Percentiles rank a stretch among this genome's conserved stretches.
Conservation (phyloP, 1,140 invertebrate genomes). For the Prorops nasuta region DNA sequence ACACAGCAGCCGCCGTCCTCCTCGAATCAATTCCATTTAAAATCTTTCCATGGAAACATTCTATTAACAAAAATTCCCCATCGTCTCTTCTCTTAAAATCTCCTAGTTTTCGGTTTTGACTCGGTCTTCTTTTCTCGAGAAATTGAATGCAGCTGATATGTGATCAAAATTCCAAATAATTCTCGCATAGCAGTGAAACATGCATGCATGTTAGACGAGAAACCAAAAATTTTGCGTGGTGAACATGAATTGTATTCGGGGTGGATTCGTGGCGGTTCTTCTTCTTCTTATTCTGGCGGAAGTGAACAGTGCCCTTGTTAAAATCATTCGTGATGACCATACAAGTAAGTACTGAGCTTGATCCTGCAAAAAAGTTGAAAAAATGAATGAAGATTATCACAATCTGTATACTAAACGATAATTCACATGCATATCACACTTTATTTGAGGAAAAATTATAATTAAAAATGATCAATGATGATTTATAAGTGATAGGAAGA, state of each 20-base stretch:
- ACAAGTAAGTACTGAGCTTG: constrained; percentile 44
- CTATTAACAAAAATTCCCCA: too few relatives aligned
- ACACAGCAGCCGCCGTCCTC: too few relatives aligned
- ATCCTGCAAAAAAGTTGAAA: too few relatives aligned
- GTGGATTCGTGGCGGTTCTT: constrained; percentile 29
- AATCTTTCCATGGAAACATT: too few relatives aligned
- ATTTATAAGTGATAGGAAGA: background rate
- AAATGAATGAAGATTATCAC: background rate
- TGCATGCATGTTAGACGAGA: too few relatives aligned
- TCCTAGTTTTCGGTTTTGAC: too few relatives aligned
- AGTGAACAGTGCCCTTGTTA: constrained; percentile 30
- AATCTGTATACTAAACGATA: background rate
- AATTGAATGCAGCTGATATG: too few relatives aligned
- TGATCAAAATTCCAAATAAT: too few relatives aligned
- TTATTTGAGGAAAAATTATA: background rate
- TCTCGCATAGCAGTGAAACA: too few relatives aligned
- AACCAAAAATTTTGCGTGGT: background rate
- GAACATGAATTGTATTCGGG: constrained; percentile 30
- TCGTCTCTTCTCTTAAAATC: too few relatives aligned
- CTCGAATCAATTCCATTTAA: too few relatives aligned
- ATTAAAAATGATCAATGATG: background rate
- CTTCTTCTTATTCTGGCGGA: constrained; percentile 30
- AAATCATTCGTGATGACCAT: constrained; percentile 32
- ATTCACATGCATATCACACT: background rate
- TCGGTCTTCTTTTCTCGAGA: too few relatives aligned